A percentile compares a stretch with the other conserved stretches of the same genome.
phyloP scores from a whole-genome alignment of 2,113 vertebrate genomes.

The Colistium nudipinnis region DNA sequence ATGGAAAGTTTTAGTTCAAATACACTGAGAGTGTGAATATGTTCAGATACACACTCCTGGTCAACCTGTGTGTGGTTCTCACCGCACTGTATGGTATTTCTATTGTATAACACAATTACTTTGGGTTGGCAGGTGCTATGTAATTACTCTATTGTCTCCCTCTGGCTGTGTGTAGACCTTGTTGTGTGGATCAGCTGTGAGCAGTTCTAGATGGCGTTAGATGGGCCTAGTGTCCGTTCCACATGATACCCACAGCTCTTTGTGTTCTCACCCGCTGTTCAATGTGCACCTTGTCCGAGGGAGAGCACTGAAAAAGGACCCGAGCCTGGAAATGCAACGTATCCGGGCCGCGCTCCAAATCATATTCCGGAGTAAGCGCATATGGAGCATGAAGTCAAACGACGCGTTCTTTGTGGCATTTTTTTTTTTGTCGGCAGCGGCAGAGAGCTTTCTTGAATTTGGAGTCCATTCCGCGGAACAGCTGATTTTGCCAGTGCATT shows the following conservation, averaged over 20 bases:
- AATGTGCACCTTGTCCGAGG: constrained; percentile 68
- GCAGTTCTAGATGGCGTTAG: constrained; percentile 48
- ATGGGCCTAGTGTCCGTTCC: constrained; percentile 52
- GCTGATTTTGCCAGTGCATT: constrained; percentile 57
- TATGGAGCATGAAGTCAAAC: constrained; percentile 47
- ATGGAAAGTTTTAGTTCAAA: neutral
- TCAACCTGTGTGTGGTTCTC: constrained; percentile 18
- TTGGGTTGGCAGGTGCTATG: constrained; percentile 33
- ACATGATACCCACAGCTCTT: constrained; percentile 58
- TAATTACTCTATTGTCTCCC: constrained; percentile 56
- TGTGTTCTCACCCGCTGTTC: constrained; percentile 46
- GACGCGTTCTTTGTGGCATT: constrained; percentile 37
- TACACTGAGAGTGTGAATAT: neutral
- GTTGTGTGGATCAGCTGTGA: constrained; percentile 27
- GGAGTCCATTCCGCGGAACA: constrained; percentile 24
- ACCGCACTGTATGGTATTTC: constrained; percentile 16
- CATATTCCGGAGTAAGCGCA: constrained; percentile 31
- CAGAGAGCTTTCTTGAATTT: constrained; percentile 63
- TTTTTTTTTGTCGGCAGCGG: constrained; percentile 25
- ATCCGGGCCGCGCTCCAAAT: constrained; percentile 41
- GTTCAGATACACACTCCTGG: neutral
- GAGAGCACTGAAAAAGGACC: constrained; percentile 54
- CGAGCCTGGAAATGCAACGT: constrained; percentile 44
- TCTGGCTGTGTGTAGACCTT: constrained; percentile 21
- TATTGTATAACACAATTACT: constrained; percentile 43